Conservation (phyloP, 2,888 invertebrate species). For the Pammene aurita region DNA sequence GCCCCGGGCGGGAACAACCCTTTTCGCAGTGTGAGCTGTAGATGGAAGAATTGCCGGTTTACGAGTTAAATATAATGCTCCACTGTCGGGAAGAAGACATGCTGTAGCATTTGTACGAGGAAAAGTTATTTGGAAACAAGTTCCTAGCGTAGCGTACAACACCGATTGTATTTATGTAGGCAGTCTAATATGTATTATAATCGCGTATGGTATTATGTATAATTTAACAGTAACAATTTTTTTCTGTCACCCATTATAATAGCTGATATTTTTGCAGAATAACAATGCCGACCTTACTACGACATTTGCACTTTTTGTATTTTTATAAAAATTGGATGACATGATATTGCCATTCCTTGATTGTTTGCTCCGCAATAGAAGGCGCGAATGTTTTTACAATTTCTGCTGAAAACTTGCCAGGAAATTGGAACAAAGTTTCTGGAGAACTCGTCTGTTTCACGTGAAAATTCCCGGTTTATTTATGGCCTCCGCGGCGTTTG, state of each 20-base stretch:
- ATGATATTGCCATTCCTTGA: constrained; percentile 14
- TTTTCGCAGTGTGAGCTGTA: constrained; percentile 47
- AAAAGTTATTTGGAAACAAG: background rate
- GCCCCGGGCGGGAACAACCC: constrained; percentile 50
- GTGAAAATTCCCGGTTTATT: constrained; percentile 54
- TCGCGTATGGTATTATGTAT: constrained; percentile 7
- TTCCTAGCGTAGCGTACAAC: background rate
- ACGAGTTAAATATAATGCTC: constrained; percentile 51
- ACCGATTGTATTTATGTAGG: background rate
- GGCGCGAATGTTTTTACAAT: constrained; percentile 33
- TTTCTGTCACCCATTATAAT: constrained; percentile 1
- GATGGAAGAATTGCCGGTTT: constrained; percentile 46
- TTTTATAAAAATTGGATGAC: constrained; percentile 15
- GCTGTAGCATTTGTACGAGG: constrained; percentile 5
- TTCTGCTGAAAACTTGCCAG: constrained; percentile 47
- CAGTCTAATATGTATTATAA: background rate
- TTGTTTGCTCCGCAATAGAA: constrained; percentile 22
- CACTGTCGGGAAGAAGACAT: constrained; percentile 25
- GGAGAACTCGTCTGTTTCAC: constrained; percentile 44
- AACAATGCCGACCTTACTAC: background rate
- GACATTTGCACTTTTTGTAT: background rate
- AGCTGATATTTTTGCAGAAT: background rate
- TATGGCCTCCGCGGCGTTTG: constrained; percentile 54
- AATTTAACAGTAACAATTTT: constrained; percentile 11
- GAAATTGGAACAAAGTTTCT: constrained; percentile 49